Evolutionary conservation across 2,888 invertebrate genomes (phyloP).

Genomic region (Campoplex capitator): DNA sequence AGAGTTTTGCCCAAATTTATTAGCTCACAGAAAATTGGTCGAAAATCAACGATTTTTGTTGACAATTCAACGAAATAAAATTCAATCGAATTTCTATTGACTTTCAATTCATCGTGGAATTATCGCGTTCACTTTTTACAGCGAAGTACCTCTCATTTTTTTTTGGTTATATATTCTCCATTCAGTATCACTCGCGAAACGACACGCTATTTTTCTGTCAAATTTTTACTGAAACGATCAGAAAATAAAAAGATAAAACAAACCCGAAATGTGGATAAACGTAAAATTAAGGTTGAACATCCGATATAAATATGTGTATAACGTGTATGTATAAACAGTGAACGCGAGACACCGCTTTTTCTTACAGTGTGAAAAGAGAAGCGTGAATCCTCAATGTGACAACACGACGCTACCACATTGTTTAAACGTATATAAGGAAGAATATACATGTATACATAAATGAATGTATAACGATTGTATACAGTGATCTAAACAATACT

Average conservation of each 20-base stretch:
- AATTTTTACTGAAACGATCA: neutral
- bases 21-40: neutral
- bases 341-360: constrained; percentile 46
- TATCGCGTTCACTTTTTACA: too few species aligned
- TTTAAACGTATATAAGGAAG: constrained; percentile 63
- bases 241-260: neutral
- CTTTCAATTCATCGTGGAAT: too few species aligned
- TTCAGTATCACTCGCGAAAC: neutral
- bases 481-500: constrained; percentile 68
- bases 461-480: constrained; percentile 70
- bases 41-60: neutral
- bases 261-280: neutral
- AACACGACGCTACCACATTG: constrained; percentile 44
- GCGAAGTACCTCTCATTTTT: too few species aligned
- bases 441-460: constrained; percentile 67
- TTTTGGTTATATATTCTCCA: too few species aligned
- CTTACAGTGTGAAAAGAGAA: constrained; percentile 63
- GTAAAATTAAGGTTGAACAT: constrained; percentile 2
- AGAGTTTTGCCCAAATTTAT: neutral
- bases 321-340: constrained; percentile 21
- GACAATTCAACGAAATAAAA: neutral
- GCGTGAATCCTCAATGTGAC: constrained; percentile 65
- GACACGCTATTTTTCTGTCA: neutral
- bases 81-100: neutral
- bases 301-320: constrained; percentile 18